Evolutionary conservation across 1,140 invertebrate species (phyloP), one percentile per base, ranked within the genome.

Genomic region (Metaphire vulgaris): DNA sequence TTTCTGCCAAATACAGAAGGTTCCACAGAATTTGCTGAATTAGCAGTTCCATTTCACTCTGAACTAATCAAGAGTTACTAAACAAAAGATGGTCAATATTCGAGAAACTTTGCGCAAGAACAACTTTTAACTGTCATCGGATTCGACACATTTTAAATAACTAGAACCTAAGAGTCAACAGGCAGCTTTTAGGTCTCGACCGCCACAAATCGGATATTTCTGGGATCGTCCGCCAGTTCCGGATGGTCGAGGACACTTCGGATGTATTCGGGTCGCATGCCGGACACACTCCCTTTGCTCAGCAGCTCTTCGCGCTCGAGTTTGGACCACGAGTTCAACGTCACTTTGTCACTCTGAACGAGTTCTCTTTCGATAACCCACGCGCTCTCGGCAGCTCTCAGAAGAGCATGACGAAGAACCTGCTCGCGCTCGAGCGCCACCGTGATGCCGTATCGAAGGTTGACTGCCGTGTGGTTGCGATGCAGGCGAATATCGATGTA

Each of bases 191-290:
- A n/a, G n/a, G n/a, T n/a, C n/a, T n/a, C n/a, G n/a, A n/a, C n/a
- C 12, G 29, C 65, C 16, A 83, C 76, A 80, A 86, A 83, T 78
- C 79, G 90, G 6, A 98, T 92, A 87, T 97, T 98, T 34, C 93
- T 94, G 21, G 94, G 94, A 86, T 98, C 95, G 82, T 97, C 95
- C 1, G 95, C 94, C 12, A 98, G 86, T 81, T 95, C 92, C 0
- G 95, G 94, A 87, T 92, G 97, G 79, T 91, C 89, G 81, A 93
- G 91, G 69, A 96, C 91, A 82, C 93, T 93, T 84, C 96, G 93
- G 71, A 96, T 92, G 83, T 96, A 95, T 0, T 92, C 89, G 33
- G 93, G 93, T 69, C 92, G 90, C 88, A 95, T 97, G 1, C 94
- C 94, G 81, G 93, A 91, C 0, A 97, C 93, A 29, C 91, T 89